A percentile compares a stretch with the other conserved stretches of the same genome.
Conservation (phyloP, 2,797 vertebrate species). For the Crenichthys baileyi region DNA sequence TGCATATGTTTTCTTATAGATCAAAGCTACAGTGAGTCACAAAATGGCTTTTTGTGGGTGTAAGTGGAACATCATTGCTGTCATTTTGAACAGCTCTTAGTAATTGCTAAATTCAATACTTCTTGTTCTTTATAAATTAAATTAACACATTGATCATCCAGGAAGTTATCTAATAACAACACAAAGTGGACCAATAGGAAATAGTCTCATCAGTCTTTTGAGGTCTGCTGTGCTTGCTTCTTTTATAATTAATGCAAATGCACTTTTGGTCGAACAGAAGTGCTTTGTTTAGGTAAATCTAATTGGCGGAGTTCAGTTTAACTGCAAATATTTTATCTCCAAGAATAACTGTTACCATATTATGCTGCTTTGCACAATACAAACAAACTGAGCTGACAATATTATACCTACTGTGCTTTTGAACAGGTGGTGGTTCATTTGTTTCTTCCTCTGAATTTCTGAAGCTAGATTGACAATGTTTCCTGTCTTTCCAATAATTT, state of each 20-base stretch:
- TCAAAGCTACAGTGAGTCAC: conserved; percentile 48
- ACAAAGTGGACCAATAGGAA: conserved; percentile 52
- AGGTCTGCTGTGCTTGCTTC: conserved; percentile 51
- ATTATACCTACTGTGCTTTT: neutral
- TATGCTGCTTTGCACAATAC: neutral
- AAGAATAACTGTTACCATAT: neutral
- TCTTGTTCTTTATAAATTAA: conserved; percentile 76
- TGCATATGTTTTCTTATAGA: conserved; percentile 50
- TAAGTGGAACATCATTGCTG: conserved; percentile 46
- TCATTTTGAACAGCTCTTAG: conserved; percentile 55
- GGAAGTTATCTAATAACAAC: conserved; percentile 65
- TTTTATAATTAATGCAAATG: conserved; percentile 52
- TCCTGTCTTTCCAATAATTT: neutral
- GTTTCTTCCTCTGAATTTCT: conserved; percentile 2
- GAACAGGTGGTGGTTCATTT: neutral
- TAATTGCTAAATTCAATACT: conserved; percentile 70
- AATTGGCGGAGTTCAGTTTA: conserved; percentile 20
- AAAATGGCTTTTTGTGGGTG: conserved; percentile 56
- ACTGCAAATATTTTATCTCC: neutral
- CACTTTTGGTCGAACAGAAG: conserved; percentile 32
- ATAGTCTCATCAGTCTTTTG: conserved; percentile 57
- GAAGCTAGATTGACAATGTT: neutral
- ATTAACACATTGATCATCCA: conserved; percentile 73
- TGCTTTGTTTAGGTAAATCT: conserved; percentile 25
- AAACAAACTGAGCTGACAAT: conserved; percentile 8